Percentiles rank a stretch among this genome's conserved stretches.
Conservation (phyloP, 1,140 invertebrate species). For the Pararge aegeria region DNA sequence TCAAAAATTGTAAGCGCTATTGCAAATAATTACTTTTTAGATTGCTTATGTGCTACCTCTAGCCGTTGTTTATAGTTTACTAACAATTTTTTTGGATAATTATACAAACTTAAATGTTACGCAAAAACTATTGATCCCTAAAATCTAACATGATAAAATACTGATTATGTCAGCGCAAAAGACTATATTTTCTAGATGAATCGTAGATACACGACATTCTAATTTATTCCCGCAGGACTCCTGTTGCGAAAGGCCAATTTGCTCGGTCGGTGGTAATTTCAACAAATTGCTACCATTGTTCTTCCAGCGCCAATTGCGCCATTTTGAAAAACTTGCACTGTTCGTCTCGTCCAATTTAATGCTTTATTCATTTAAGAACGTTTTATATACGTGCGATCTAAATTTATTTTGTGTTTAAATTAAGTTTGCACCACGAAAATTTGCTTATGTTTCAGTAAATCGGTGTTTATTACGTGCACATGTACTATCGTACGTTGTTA, state of each 20-base stretch:
- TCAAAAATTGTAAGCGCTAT: too few species aligned
- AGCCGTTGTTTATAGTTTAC: too few species aligned
- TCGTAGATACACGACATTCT: constrained; percentile 8
- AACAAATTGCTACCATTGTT: constrained; percentile 49
- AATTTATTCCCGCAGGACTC: constrained; percentile 17
- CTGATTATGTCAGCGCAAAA: not conserved
- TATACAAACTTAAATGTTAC: too few species aligned
- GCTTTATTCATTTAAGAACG: constrained; percentile 26
- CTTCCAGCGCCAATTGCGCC: constrained; percentile 26
- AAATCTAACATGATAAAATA: too few species aligned
- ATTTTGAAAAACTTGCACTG: constrained; percentile 26
- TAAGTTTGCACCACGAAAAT: too few species aligned
- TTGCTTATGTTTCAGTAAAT: too few species aligned
- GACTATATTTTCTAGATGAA: constrained; percentile 6
- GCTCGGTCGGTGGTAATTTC: constrained; percentile 46
- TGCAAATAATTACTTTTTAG: too few species aligned
- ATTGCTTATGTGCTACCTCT: too few species aligned
- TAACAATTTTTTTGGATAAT: too few species aligned
- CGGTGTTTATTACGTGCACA: too few species aligned
- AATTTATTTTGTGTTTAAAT: not conserved
- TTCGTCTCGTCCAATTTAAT: constrained; percentile 24
- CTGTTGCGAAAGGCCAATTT: constrained; percentile 35
- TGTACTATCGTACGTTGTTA: too few species aligned
- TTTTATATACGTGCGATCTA: constrained; percentile 7
- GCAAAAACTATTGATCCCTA: too few species aligned